phyloP scores from a whole-genome alignment of 2,797 vertebrate species.

The Eleutherodactylus coqui region DNA sequence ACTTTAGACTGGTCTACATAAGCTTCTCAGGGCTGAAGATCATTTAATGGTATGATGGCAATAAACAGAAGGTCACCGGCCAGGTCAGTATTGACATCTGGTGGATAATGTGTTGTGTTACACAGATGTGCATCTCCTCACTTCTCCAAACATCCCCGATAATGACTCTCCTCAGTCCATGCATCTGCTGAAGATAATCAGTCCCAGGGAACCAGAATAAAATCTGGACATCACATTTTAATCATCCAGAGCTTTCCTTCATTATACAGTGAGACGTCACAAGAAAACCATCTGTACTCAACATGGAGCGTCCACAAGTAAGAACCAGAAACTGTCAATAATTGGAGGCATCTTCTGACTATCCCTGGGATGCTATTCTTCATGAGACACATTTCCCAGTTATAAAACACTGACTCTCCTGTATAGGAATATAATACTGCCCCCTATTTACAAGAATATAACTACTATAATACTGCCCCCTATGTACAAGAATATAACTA shows the following conservation, averaged over 20 bases:
- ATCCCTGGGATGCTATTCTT: background rate
- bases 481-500: constrained; percentile 10
- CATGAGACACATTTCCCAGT: background rate
- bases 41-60: background rate
- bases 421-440: background rate
- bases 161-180: background rate
- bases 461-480: constrained; percentile 4
- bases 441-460: background rate
- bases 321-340: background rate
- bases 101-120: constrained; percentile 23
- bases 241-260: constrained; percentile 13
- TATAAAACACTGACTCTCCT: background rate
- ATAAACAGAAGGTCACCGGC: background rate
- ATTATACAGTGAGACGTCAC: background rate
- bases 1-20: background rate
- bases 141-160: background rate
- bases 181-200: constrained; percentile 38
- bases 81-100: constrained; percentile 20
- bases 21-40: background rate
- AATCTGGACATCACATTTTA: constrained; percentile 36
- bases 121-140: constrained; percentile 26
- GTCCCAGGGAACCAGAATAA: background rate
- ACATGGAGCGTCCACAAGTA: background rate
- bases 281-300: constrained; percentile 8
- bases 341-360: background rate